Evolutionary conservation across 2,888 invertebrate species (phyloP).

Genomic region (Pocota personata): DNA sequence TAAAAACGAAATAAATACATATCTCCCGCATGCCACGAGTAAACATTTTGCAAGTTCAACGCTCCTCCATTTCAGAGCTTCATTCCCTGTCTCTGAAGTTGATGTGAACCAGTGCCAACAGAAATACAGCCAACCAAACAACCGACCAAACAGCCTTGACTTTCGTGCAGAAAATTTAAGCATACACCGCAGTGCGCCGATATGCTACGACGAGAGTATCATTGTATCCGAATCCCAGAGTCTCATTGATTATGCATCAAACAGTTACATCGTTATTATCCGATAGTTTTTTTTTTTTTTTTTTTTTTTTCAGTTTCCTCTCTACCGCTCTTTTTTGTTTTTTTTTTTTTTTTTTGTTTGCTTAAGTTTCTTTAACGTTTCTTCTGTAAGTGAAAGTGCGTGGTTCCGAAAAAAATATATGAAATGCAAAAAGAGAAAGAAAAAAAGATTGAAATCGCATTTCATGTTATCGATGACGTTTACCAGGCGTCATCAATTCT

Average conservation of each 20-base stretch:
- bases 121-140: slow-evolving; percentile 9
- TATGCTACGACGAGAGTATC: slow-evolving; percentile 9
- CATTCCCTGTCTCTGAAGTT: slow-evolving; percentile 38
- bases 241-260: slow-evolving; percentile 66
- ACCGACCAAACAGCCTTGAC: slow-evolving; percentile 65
- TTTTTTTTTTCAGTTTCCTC: slow-evolving; percentile 19
- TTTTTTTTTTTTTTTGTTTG: not conserved
- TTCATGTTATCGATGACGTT: slow-evolving; percentile 3
- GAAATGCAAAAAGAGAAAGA: slow-evolving; percentile 12
- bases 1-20: slow-evolving; percentile 17
- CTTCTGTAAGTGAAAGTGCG: slow-evolving; percentile 63
- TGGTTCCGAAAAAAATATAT: slow-evolving; percentile 10
- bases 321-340: slow-evolving; percentile 7
- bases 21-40: slow-evolving; percentile 61
- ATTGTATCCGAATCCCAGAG: slow-evolving; percentile 9
- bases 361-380: slow-evolving; percentile 4
- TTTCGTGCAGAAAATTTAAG: slow-evolving; percentile 66
- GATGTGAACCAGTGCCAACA: slow-evolving; percentile 24
- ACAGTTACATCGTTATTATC: slow-evolving; percentile 56
- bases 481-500: not conserved
- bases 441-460: slow-evolving; percentile 1
- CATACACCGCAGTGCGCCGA: slow-evolving; percentile 1
- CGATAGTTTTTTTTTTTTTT: slow-evolving; percentile 49
- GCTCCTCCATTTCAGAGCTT: slow-evolving; percentile 48
- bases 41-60: slow-evolving; percentile 71